A percentile compares a stretch with the other conserved stretches of the same genome.
These are phyloP conservation scores for Meloidogyne chitwoodi DNA, from an alignment of 1,140 invertebrate species.

Conservation along the genomic window DNA sequence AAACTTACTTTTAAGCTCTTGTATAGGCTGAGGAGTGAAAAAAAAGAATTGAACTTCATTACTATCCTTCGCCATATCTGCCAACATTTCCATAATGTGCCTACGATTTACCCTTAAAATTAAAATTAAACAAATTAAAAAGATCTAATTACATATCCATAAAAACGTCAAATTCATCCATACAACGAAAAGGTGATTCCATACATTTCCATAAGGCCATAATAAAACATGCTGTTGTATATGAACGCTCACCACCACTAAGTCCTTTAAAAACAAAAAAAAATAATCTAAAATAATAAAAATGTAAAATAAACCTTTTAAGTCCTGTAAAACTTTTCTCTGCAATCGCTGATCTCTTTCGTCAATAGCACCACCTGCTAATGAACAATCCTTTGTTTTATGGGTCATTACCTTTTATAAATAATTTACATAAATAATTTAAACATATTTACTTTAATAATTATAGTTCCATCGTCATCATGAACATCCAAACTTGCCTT, in stretches of 20 bases:
- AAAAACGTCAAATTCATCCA: slow-evolving; percentile 97
- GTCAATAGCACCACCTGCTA: background rate
- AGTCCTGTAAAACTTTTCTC: slow-evolving; percentile 19
- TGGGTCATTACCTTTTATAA: background rate
- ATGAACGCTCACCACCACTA: slow-evolving; percentile 91
- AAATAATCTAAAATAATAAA: slow-evolving; percentile 7
- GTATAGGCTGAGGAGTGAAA: slow-evolving; percentile 54
- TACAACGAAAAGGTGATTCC: slow-evolving; percentile 83
- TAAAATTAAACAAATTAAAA: background rate
- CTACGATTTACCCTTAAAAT: slow-evolving; percentile 6
- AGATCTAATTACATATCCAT: slow-evolving; percentile 68
- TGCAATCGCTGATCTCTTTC: background rate
- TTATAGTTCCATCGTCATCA: slow-evolving; percentile 22
- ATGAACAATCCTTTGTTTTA: background rate
- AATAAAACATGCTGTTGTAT: slow-evolving; percentile 86
- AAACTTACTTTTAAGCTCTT: slow-evolving; percentile 31
- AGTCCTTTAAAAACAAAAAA: slow-evolving; percentile 62
- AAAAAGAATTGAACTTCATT: slow-evolving; percentile 52
- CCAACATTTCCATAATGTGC: slow-evolving; percentile 36
- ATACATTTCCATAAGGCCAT: slow-evolving; percentile 86
- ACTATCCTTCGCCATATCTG: slow-evolving; percentile 41
- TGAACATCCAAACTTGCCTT: slow-evolving; percentile 19
- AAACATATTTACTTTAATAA: slow-evolving; percentile 28
- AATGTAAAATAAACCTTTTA: slow-evolving; percentile 22
- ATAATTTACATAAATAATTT: background rate